Base-by-base conservation (phyloP, 1,140 invertebrate genomes). In the Chelonus insularis region DNA sequence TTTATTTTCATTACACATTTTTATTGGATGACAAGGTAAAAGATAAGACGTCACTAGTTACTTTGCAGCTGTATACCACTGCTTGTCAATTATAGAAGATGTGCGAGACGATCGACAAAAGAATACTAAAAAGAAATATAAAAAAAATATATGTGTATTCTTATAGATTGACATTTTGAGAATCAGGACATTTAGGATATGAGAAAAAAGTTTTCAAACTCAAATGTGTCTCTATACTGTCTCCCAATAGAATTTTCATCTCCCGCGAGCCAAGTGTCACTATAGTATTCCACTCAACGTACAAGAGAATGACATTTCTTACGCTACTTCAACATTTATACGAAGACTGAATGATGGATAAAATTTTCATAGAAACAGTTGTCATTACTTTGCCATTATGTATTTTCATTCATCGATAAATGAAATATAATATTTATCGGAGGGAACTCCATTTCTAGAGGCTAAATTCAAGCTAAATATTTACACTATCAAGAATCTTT, bases 221-320 rank as follows among this genome's bases (percentile, higher is more conserved):
- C 29, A 18, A 34, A 32, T 51, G 16, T 14, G 23, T 18, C 48
- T 51, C 11, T 32, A 51, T 51, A 51, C 23, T n/a, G 34, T 51
- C 48, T 51, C 48, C 8, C 48, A 12, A 34, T 4, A 25, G 48
- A 51, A 51, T 51, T 51, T 51, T 51, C 21, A 51, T 51, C 29
- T 34, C 29, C 45, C 45, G 21, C 45, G 23, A 48, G 45, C 11
- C 18, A 21, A 23, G 11, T 48, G 45, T 48, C 45, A 21, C 20
- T n/a, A 48, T 21, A n/a, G 11, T 48, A 11, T 48, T 29, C 45
- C 4, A 48, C 18, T 29, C 45, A 48, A 48, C 12, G 20, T n/a
- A 9, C 23, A 23, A 25, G n/a, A 11, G 45, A 48, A 48, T n/a
- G 20, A 11, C 20, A n/a, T 48, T 23, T 23, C 45, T 9, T 29